Base-by-base conservation (phyloP, 2,888 invertebrate species). In the Rhogogaster chlorosoma region DNA sequence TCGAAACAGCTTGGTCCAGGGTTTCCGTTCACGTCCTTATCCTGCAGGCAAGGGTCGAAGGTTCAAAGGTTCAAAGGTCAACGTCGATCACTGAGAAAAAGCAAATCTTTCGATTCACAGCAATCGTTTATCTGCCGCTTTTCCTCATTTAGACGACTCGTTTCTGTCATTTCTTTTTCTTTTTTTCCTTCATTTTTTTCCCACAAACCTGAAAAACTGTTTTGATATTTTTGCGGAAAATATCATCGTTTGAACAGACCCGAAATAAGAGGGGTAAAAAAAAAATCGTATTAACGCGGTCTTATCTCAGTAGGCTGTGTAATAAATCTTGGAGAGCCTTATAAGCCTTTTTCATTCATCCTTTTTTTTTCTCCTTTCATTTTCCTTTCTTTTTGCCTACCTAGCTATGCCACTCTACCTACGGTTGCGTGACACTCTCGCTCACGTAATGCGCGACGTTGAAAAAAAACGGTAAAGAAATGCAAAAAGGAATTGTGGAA, bases 1-100 rank as follows among this genome's bases (percentile, higher is more conserved):
- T 83, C 83, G 83, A 83, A 83, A 83, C 83, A 83, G 70, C 83
- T 83, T 64, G 83, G 83, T 70, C 70, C 67, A 32, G 67, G 67
- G 70, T 83, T 70, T 67, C 45, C 67, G 70, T 83, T 83, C 64
- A 57, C 70, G 83, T 70, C 26, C 83, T 83, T 83, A 83, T 83
- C 83, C 67, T 36, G 42, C 10, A 73, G 73, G 53, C n/a, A 61
- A 67, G 70, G 80, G 80, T 80, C 80, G 80, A 80, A 80, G 80
- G 80, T 80, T 80, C 80, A 61, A 80, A 29, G 80, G 61, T 61
- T 80, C 61, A 61, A 61, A 80, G 80, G 80, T 80, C 80, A 80
- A 36, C 61, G 36, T 61, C 61, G n/a, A 36, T 80, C 80, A 77
- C 49, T 32, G 29, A 49, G 26, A 18, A 32, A 67, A 67, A 61